These are phyloP conservation scores for Phyto melanocephala DNA, from an alignment of 2,888 invertebrate genomes.

Conservation along the genomic window DNA sequence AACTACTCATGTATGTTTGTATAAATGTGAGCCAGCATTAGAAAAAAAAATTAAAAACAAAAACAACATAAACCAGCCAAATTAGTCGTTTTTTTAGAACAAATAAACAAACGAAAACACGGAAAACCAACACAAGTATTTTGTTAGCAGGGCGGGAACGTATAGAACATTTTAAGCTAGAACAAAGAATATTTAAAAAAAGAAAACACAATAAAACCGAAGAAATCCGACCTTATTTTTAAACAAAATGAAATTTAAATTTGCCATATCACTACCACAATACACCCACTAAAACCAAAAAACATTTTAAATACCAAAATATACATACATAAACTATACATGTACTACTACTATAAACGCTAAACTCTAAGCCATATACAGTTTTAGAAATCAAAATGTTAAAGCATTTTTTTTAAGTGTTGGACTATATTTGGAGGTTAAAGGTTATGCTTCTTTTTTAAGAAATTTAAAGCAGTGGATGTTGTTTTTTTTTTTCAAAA, in stretches of 20 bases:
- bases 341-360: no score
- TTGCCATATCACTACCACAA: slow-evolving; percentile 52
- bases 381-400: not conserved
- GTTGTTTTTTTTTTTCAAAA: no score
- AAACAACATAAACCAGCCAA: slow-evolving; percentile 51
- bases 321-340: not conserved
- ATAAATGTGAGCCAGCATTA: not conserved
- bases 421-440: slow-evolving; percentile 32
- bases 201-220: slow-evolving; percentile 17
- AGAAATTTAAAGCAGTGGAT: no score
- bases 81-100: slow-evolving; percentile 60
- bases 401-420: not conserved
- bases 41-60: not conserved
- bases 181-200: not conserved
- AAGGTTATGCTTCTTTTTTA: not conserved
- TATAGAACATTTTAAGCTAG: not conserved
- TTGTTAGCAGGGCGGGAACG: not conserved
- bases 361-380: no score
- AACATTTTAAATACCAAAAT: slow-evolving; percentile 2
- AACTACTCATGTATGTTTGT: slow-evolving; percentile 15
- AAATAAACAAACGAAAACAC: not conserved
- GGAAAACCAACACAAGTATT: not conserved
- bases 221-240: slow-evolving; percentile 47
- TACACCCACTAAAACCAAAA: slow-evolving; percentile 46
- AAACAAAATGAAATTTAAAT: not conserved